These are phyloP conservation scores for Diogma glabrata DNA, from an alignment of 2,888 invertebrate genomes.

Conservation along the genomic window DNA sequence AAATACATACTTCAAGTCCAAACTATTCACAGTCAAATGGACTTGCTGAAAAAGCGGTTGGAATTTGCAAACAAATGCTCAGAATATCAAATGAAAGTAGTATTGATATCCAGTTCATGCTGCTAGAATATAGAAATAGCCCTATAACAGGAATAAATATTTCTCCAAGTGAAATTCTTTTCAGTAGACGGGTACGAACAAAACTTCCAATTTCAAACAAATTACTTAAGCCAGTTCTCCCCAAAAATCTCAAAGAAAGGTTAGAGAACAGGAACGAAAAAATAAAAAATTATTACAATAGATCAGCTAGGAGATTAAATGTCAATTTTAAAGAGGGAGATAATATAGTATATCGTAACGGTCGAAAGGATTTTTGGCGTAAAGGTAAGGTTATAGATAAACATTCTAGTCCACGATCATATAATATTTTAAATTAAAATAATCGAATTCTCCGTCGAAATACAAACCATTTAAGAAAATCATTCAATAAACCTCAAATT, in stretches of 20 bases:
- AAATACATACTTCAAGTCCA: neutral
- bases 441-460: neutral
- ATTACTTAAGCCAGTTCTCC: neutral
- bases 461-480: neutral
- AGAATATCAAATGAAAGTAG: neutral
- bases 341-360: neutral
- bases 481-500: neutral
- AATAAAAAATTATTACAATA: neutral
- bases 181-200: neutral
- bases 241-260: neutral
- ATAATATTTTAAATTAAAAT: neutral
- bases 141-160: neutral
- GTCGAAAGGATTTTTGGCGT: neutral
- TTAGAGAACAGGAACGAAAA: neutral
- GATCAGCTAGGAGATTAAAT: neutral
- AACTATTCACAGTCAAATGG: neutral
- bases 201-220: neutral
- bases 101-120: neutral
- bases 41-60: neutral
- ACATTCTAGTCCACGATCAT: neutral
- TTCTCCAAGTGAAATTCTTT: neutral
- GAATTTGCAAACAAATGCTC: neutral
- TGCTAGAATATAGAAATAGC: neutral
- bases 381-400: neutral
- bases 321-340: neutral